Conservation (phyloP, 2,797 vertebrate genomes). For the Brachyalestes nurse region DNA sequence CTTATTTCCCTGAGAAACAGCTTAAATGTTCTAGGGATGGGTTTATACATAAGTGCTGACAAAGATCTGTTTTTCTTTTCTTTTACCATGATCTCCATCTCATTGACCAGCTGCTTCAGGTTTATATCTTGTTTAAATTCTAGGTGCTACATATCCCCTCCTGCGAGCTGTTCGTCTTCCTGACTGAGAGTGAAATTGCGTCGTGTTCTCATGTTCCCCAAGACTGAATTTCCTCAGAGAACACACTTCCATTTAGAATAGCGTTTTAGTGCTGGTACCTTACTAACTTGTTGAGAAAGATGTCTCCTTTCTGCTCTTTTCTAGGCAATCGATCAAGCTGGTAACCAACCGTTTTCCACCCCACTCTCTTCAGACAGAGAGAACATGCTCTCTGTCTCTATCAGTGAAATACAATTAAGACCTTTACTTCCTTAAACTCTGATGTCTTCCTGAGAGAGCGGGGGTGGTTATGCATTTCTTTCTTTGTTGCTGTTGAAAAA, state of each 20-base stretch:
- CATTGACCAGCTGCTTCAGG: conserved; percentile 18
- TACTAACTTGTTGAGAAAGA: conserved; percentile 16
- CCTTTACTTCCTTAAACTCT: conserved; percentile 29
- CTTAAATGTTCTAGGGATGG: background rate
- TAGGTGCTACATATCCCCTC: background rate
- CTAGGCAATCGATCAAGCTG: conserved; percentile 28
- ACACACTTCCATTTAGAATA: background rate
- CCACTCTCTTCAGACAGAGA: conserved; percentile 13
- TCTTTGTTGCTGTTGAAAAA: background rate
- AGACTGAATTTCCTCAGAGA: conserved; percentile 4
- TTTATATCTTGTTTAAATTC: conserved; percentile 14
- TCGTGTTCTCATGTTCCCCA: conserved; percentile 1
- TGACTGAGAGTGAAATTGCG: background rate
- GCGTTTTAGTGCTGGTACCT: conserved; percentile 5
- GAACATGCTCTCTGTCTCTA: conserved; percentile 17
- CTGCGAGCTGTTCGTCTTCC: background rate
- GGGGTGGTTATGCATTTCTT: background rate
- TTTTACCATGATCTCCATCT: background rate
- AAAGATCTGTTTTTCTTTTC: background rate
- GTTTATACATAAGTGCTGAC: background rate
- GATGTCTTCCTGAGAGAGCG: conserved; percentile 7
- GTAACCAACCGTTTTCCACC: conserved; percentile 34
- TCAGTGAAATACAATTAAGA: conserved; percentile 29
- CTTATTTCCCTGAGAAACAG: background rate
- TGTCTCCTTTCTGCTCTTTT: conserved; percentile 32